Conservation (phyloP, 2,797 vertebrate species). For the Cyprinella venusta region DNA sequence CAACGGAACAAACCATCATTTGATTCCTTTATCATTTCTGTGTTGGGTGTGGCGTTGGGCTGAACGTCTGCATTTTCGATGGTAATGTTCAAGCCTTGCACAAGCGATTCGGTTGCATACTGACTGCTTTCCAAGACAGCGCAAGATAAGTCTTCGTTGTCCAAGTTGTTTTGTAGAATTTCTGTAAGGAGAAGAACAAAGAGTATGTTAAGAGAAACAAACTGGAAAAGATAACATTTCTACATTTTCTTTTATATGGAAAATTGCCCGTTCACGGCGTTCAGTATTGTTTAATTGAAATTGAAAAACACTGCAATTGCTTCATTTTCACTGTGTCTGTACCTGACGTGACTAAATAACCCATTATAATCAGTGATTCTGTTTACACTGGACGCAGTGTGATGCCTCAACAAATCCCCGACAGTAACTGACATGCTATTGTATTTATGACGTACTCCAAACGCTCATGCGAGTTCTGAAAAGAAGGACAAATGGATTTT, state of each 20-base stretch:
- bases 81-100: conserved; percentile 32
- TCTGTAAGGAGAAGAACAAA: conserved; percentile 11
- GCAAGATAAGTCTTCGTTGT: neutral
- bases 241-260: neutral
- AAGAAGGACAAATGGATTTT: no score
- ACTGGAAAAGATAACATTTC: neutral
- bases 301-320: neutral
- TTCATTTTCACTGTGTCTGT: neutral
- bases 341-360: neutral
- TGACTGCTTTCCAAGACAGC: conserved; percentile 22
- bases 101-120: conserved; percentile 10
- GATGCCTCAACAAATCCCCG: no score
- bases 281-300: neutral
- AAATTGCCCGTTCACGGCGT: no score
- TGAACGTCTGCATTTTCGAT: conserved; percentile 12
- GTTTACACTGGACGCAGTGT: neutral
- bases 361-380: neutral
- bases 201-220: neutral
- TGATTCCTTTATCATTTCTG: neutral
- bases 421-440: no score
- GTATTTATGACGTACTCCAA: no score
- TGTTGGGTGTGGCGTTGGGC: neutral
- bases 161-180: conserved; percentile 30
- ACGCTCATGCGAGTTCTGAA: no score
- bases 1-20: conserved; percentile 38